A percentile compares a stretch with the other conserved stretches of the same genome.
Evolutionary conservation across 2,113 vertebrate genomes (phyloP).

Genomic region (Crotophaga sulcirostris): DNA sequence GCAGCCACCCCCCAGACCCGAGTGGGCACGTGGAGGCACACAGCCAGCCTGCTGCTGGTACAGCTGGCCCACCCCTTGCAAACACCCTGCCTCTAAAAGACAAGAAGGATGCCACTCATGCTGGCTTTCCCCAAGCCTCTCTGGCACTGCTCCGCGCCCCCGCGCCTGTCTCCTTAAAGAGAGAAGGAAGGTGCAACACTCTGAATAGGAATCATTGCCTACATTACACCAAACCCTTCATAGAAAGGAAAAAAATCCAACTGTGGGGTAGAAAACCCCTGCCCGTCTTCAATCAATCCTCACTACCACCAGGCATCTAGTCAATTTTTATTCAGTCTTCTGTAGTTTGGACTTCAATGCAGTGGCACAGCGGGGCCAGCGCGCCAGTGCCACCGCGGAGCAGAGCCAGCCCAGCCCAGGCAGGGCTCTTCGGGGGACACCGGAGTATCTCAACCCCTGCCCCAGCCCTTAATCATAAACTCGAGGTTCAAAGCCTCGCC

Average conservation of each 20-base stretch:
- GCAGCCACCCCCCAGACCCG: background rate
- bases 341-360: conserved; percentile 82
- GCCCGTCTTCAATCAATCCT: conserved; percentile 86
- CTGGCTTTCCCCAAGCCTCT: background rate
- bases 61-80: conserved; percentile 1
- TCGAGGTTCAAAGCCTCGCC: conserved; percentile 74
- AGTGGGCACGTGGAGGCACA: background rate
- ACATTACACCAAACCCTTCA: conserved; percentile 85
- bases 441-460: conserved; percentile 62
- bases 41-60: background rate
- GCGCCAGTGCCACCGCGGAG: background rate
- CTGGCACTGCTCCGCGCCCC: background rate
- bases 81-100: background rate
- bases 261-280: conserved; percentile 84
- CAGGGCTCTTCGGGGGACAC: background rate
- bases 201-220: conserved; percentile 30
- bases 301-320: conserved; percentile 80
- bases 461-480: conserved; percentile 80
- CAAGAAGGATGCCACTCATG: background rate
- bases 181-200: conserved; percentile 46
- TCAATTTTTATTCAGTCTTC: conserved; percentile 82
- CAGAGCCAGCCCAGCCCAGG: background rate
- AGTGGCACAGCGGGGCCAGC: conserved; percentile 83
- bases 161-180: conserved; percentile 44
- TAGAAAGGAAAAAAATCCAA: conserved; percentile 83